These are phyloP conservation scores for Cartodere bifasciata DNA, from an alignment of 2,888 invertebrate genomes.

Conservation along the genomic window DNA sequence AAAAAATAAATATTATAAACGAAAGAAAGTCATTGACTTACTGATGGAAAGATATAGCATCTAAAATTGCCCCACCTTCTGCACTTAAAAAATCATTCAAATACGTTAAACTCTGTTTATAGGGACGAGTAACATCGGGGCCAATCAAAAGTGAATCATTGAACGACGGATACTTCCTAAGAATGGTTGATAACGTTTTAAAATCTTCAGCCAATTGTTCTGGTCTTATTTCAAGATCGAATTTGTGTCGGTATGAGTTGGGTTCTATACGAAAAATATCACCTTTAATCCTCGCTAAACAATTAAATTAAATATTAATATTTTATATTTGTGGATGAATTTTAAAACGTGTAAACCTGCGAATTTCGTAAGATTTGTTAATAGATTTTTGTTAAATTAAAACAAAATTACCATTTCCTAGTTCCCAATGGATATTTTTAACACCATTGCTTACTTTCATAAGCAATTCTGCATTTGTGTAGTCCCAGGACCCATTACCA, in stretches of 20 bases:
- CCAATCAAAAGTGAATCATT: conserved; percentile 48
- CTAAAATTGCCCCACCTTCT: conserved; percentile 27
- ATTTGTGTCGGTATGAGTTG: conserved; percentile 52
- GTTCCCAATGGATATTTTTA: conserved; percentile 48
- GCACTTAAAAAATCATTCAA: conserved; percentile 43
- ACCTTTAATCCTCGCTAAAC: conserved; percentile 2
- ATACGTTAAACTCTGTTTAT: conserved; percentile 41
- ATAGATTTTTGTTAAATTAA: background rate
- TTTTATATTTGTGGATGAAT: conserved; percentile 2
- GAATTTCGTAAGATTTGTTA: background rate
- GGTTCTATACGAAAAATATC: conserved; percentile 42
- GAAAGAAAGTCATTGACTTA: background rate
- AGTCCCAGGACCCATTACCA: conserved; percentile 47
- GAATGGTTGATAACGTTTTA: conserved; percentile 38
- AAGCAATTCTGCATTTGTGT: conserved; percentile 49
- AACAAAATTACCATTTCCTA: conserved; percentile 47
- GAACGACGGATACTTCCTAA: conserved; percentile 41
- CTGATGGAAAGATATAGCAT: conserved; percentile 5
- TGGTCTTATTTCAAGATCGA: conserved; percentile 43
- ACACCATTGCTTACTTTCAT: conserved; percentile 45
- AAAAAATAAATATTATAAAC: no score
- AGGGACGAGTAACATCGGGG: conserved; percentile 56
- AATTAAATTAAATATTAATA: conserved; percentile 1
- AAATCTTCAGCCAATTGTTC: conserved; percentile 50
- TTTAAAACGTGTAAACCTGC: background rate